These are phyloP conservation scores for Drosophila subpulchrella DNA, from an alignment of 1,140 invertebrate species.

Conservation along the genomic window DNA sequence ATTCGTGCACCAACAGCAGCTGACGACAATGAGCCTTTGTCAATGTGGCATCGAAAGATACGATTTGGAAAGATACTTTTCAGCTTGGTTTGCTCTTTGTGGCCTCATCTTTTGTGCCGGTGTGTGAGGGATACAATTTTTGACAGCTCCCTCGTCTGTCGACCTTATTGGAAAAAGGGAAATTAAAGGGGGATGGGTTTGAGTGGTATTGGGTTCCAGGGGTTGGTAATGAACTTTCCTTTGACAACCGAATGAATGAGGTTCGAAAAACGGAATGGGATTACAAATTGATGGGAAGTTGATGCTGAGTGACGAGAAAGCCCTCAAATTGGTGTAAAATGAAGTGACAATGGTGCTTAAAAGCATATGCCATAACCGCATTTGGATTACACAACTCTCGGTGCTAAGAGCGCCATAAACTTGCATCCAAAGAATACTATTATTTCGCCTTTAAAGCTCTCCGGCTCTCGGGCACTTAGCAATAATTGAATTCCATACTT, in stretches of 20 bases:
- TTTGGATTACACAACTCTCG: constrained; percentile 7
- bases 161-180: constrained; percentile 19
- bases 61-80: constrained; percentile 62
- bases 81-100: constrained; percentile 55
- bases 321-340: constrained; percentile 13
- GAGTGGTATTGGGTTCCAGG: constrained; percentile 16
- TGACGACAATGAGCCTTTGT: constrained; percentile 31
- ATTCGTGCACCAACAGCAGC: constrained; percentile 22
- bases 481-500: constrained; percentile 65
- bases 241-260: constrained; percentile 55
- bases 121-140: constrained; percentile 45
- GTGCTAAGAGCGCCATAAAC: constrained; percentile 17
- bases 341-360: constrained; percentile 21
- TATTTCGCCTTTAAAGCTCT: constrained; percentile 35
- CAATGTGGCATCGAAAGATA: constrained; percentile 39
- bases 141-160: constrained; percentile 51
- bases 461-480: constrained; percentile 44
- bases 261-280: constrained; percentile 36
- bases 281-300: constrained; percentile 50
- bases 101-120: constrained; percentile 36
- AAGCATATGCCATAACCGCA: constrained; percentile 10
- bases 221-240: constrained; percentile 65
- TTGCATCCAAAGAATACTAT: constrained; percentile 14
- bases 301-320: constrained; percentile 16
- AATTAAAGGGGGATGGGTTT: not conserved